Base-by-base conservation (phyloP, 2,888 invertebrate genomes). In the Ormyrus labotus region DNA sequence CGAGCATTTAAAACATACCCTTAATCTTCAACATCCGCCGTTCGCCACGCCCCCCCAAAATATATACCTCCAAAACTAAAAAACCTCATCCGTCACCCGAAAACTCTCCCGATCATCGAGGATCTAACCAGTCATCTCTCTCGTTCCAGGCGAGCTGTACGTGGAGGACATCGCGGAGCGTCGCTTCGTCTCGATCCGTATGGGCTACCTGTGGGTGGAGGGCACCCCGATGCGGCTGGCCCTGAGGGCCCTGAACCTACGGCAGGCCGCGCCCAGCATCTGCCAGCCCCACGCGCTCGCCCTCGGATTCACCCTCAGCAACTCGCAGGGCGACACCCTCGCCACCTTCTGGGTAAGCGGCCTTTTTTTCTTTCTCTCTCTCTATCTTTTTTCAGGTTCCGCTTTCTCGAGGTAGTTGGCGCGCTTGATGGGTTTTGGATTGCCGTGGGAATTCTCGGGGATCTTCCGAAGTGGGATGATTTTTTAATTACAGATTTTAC, bases 151-250 rank as follows among this genome's bases (percentile, higher is more conserved):
- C 77, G 90, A 90, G 83, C 86, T 90, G 70, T 90, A 90, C 85
- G 90, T 90, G 72, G 90, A 90, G 85, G 88, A 90, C 77, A 84
- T 90, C 74, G 87, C 84, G 70, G 90, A 90, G 83, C 87, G 88
- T 69, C 86, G 88, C 83, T 88, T 87, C 83, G 90, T 90, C 69
- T 88, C 87, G 82, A 90, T 90, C 84, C 86, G 90, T 78, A 90
- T 90, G 90, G 90, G 90, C 57, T 90, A 89, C 89, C 84, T 90
- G 68, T 90, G 90, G 90, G 90, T 90, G 80, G 90, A 90, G 83
- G 89, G 88, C 74, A 90, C 89, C 13, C 87, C 88, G 78, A 90
- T 89, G 90, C 86, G 87, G 75, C 81, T 90, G 76, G 87, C 90
- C 4, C 81, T 90, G 82, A 87, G 90, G 83, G 89, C 90, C 45